phyloP scores from a whole-genome alignment of 2,113 vertebrate species.

The Podarcis cretensis region DNA sequence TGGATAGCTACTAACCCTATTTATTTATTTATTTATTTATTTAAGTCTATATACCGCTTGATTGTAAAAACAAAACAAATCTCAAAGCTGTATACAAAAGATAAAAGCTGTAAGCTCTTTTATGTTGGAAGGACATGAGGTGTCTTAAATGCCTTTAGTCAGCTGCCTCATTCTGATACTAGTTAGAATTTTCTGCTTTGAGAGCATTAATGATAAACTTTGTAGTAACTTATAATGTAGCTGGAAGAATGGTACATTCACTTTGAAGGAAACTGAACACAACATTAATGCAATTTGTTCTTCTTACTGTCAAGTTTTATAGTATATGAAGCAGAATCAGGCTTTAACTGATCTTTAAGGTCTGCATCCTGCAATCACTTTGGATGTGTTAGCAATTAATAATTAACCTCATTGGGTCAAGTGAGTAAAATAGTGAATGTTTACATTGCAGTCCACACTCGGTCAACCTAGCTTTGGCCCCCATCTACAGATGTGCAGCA shows the following conservation, averaged over 20 bases:
- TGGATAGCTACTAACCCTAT: slow-evolving; percentile 8
- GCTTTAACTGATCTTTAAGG: slow-evolving; percentile 49
- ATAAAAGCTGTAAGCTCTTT: neutral
- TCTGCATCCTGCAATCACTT: slow-evolving; percentile 48
- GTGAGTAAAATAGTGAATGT: slow-evolving; percentile 1
- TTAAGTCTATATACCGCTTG: neutral
- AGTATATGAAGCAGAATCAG: slow-evolving; percentile 53
- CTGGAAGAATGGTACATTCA: slow-evolving; percentile 37
- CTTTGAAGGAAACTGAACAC: slow-evolving; percentile 62
- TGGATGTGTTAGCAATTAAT: slow-evolving; percentile 33
- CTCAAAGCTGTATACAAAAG: too few relatives aligned
- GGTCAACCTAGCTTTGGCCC: neutral
- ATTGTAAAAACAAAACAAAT: neutral
- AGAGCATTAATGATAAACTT: slow-evolving; percentile 56
- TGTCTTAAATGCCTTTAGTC: neutral
- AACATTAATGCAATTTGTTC: slow-evolving; percentile 62
- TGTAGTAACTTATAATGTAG: slow-evolving; percentile 49
- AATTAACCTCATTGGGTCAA: slow-evolving; percentile 31
- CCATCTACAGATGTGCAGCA: neutral
- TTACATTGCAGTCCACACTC: neutral
- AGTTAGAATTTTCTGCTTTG: slow-evolving; percentile 26
- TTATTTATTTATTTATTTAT: neutral
- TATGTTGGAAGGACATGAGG: neutral
- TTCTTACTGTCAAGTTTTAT: slow-evolving; percentile 67
- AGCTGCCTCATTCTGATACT: slow-evolving; percentile 32